Evolutionary conservation across 2,888 invertebrate genomes (phyloP).

Genomic region (Xanthorhoe designata): DNA sequence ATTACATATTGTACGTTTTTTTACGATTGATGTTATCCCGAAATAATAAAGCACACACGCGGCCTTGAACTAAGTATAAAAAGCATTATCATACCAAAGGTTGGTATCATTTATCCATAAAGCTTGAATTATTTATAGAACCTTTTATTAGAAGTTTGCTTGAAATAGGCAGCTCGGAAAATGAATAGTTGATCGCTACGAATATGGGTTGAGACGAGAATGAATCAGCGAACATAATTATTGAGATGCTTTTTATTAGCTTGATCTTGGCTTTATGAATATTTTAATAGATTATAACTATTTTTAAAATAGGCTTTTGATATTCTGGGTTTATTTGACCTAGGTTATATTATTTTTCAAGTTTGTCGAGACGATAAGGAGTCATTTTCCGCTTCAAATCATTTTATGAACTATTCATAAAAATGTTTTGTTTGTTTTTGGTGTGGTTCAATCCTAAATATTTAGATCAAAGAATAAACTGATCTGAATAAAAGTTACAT

Average conservation of each 20-base stretch:
- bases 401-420: no score
- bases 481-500: no score
- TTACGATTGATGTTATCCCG: no score
- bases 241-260: background rate
- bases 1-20: no score
- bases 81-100: background rate
- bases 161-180: background rate
- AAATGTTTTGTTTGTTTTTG: no score
- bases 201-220: background rate
- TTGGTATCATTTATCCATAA: background rate
- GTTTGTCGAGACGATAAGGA: no score
- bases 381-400: no score
- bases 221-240: background rate
- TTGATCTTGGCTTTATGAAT: background rate
- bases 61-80: background rate
- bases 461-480: no score
- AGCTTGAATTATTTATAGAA: constrained; percentile 4
- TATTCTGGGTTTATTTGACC: no score
- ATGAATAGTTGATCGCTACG: background rate
- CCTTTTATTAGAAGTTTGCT: background rate
- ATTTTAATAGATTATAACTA: background rate
- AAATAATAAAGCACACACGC: background rate
- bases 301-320: no score
- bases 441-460: no score
- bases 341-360: no score